phyloP scores from a whole-genome alignment of 2,888 invertebrate genomes.

The Lacanobia oleracea region DNA sequence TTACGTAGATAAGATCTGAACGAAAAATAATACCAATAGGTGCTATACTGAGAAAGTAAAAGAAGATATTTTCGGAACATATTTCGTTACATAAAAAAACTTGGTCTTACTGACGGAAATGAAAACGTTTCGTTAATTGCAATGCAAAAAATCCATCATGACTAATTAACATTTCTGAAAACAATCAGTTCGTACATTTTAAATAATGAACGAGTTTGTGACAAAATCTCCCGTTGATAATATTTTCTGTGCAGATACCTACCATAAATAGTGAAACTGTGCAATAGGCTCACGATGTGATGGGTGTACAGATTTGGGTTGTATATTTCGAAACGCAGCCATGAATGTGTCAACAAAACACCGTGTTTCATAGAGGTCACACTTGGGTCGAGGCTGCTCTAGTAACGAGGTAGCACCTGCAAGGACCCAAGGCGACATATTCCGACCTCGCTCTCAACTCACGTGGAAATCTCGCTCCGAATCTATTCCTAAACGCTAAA shows the following conservation, averaged over 20 bases:
- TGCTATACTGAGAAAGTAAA: too few species aligned
- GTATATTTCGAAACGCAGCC: conserved; percentile 19
- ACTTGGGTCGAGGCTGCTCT: conserved; percentile 16
- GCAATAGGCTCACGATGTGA: too few species aligned
- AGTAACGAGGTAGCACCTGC: conserved; percentile 75
- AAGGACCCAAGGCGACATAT: conserved; percentile 51
- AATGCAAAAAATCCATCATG: too few species aligned
- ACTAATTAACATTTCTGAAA: too few species aligned
- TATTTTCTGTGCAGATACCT: neutral
- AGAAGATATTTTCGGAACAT: too few species aligned
- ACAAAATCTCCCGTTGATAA: neutral
- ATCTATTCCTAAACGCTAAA: conserved; percentile 58
- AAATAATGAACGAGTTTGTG: too few species aligned
- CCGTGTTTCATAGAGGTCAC: conserved; percentile 13
- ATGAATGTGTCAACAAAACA: conserved; percentile 9
- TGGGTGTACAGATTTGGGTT: neutral
- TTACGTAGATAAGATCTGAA: too few species aligned
- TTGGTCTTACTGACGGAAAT: too few species aligned
- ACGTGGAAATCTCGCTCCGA: conserved; percentile 54
- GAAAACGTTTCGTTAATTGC: too few species aligned
- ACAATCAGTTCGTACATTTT: too few species aligned
- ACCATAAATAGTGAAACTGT: neutral
- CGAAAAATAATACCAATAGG: too few species aligned
- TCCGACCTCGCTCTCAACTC: conserved; percentile 50
- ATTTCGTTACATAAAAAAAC: too few species aligned